Percentiles rank a stretch among this genome's conserved stretches.
phyloP scores from a whole-genome alignment of 2,888 invertebrate genomes.

The Noctua janthina region DNA sequence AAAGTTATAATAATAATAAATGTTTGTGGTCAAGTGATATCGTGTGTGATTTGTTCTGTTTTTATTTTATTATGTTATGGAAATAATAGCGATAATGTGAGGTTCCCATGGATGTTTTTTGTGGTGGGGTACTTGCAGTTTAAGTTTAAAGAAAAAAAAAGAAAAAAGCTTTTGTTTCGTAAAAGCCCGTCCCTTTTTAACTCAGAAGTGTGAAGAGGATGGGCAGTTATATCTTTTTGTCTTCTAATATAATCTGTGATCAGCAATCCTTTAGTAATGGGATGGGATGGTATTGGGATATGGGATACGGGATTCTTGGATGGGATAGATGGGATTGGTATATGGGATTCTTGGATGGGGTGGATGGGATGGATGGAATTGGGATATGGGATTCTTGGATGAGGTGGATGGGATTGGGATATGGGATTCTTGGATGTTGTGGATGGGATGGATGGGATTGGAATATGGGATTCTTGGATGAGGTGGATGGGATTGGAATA shows the following conservation, averaged over 20 bases:
- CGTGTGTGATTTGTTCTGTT: neutral
- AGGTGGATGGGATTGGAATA: too few species aligned
- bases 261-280: too few species aligned
- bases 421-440: too few species aligned
- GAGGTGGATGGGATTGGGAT: too few species aligned
- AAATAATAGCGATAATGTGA: conserved; percentile 4
- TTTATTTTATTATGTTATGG: neutral
- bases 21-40: conserved; percentile 50
- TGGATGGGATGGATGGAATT: too few species aligned
- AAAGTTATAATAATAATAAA: conserved; percentile 52
- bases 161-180: neutral
- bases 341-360: too few species aligned
- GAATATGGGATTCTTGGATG: too few species aligned
- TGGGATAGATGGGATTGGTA: too few species aligned
- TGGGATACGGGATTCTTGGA: too few species aligned
- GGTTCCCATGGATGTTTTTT: conserved; percentile 14
- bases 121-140: neutral
- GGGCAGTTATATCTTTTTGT: neutral
- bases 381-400: too few species aligned
- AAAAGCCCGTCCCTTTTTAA: neutral
- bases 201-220: neutral
- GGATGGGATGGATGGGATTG: too few species aligned
- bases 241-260: neutral
- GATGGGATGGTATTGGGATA: too few species aligned
- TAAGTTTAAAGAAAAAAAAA: neutral